Evolutionary conservation across 2,113 vertebrate genomes (phyloP).

Genomic region (Megalops atlanticus): DNA sequence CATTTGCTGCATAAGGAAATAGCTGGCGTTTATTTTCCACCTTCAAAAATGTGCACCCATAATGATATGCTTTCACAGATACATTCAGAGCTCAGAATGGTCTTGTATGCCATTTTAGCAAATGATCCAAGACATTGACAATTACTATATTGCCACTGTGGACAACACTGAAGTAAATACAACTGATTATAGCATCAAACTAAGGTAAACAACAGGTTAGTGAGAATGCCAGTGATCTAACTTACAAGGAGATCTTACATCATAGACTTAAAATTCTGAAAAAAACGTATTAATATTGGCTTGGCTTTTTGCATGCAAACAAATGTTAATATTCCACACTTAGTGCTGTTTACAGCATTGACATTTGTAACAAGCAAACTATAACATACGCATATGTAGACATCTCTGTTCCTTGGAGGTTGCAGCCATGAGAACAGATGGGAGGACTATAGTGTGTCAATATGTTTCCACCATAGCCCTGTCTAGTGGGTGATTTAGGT

Average conservation of each 20-base stretch:
- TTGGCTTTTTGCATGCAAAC: not conserved
- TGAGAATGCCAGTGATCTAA: not conserved
- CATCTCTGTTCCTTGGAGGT: not conserved
- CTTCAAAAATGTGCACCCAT: not conserved
- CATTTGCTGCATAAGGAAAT: not conserved
- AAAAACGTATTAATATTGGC: not conserved
- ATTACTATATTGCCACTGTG: not conserved
- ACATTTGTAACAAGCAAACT: not conserved
- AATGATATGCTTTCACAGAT: not conserved
- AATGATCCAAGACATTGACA: not conserved
- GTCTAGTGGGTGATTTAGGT: not conserved
- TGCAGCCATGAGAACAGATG: slow-evolving; percentile 3
- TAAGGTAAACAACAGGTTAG: not conserved
- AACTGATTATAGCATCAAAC: not conserved
- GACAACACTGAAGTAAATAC: not conserved
- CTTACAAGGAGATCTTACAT: not conserved
- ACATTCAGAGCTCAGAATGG: not conserved
- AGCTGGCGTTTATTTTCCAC: not conserved
- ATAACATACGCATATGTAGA: not conserved
- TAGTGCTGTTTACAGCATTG: slow-evolving; percentile 1
- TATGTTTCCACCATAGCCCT: not conserved
- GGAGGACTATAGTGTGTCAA: not conserved
- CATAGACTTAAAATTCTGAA: not conserved
- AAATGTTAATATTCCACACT: not conserved
- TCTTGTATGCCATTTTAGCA: not conserved